A percentile compares a stretch with the other conserved stretches of the same genome.
phyloP scores from a whole-genome alignment of 2,113 vertebrate genomes.

The Felis chaus region DNA sequence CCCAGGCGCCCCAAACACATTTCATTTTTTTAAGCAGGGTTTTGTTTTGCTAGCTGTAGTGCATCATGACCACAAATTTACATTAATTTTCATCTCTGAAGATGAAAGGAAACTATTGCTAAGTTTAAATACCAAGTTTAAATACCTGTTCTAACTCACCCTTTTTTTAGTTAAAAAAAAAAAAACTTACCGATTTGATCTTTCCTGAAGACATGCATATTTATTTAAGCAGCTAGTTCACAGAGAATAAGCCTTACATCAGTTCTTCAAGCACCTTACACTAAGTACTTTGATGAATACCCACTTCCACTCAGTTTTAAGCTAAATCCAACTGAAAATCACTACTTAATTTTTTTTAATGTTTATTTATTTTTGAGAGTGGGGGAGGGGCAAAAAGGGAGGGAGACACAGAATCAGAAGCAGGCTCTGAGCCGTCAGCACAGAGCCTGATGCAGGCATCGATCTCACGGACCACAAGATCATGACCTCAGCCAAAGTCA shows the following conservation, averaged over 20 bases:
- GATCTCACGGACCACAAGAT: no score
- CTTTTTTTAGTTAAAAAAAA: background rate
- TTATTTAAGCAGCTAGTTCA: slow-evolving; percentile 21
- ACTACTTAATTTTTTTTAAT: no score
- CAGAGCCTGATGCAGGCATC: no score
- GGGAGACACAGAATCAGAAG: no score
- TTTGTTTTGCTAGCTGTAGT: background rate
- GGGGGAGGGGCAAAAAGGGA: no score
- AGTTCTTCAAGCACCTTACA: background rate
- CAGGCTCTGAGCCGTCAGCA: no score
- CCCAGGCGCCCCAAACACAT: background rate
- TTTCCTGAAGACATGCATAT: background rate
- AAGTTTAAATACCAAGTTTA: slow-evolving; percentile 36
- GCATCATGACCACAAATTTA: background rate
- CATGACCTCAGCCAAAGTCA: no score
- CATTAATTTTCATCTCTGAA: background rate
- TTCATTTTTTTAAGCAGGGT: background rate
- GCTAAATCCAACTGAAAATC: background rate
- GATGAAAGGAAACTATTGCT: background rate
- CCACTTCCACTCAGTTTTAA: background rate
- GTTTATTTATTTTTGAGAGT: no score
- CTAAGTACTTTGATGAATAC: background rate
- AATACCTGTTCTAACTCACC: background rate
- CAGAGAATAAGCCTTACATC: background rate
- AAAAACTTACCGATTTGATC: background rate